Evolutionary conservation across 2,113 vertebrate genomes (phyloP).

Genomic region (Phyllostomus hastatus): DNA sequence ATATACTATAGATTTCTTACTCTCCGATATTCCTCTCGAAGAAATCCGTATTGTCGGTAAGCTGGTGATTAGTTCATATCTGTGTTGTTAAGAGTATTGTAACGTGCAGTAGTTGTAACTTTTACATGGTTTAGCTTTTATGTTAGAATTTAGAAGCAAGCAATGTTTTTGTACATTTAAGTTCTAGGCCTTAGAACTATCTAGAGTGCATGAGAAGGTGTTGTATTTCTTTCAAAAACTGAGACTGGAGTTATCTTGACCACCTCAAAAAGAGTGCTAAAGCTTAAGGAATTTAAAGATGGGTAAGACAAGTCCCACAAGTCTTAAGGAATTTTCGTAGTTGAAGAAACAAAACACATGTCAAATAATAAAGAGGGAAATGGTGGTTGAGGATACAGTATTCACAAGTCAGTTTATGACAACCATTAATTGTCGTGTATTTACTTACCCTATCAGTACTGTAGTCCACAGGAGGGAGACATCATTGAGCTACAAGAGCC

Average conservation of each 20-base stretch:
- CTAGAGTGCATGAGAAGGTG: not conserved
- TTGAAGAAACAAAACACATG: not conserved
- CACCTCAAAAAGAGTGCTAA: not conserved
- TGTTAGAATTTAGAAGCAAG: conserved; percentile 42
- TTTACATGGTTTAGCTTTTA: not conserved
- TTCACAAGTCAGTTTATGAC: not conserved
- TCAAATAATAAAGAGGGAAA: not conserved
- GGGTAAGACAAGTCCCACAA: not conserved
- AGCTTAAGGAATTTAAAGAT: not conserved
- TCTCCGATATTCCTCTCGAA: conserved; percentile 94
- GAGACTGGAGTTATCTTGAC: not conserved
- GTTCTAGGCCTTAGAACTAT: not conserved
- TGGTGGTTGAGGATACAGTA: not conserved
- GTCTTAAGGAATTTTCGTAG: not conserved
- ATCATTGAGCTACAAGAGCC: not conserved
- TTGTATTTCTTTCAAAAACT: conserved; percentile 12
- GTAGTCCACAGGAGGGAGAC: not conserved
- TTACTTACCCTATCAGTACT: not conserved
- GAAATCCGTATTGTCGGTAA: conserved; percentile 99
- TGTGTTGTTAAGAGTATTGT: not conserved
- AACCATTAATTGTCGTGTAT: not conserved
- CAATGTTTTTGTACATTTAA: not conserved
- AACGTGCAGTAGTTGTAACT: not conserved
- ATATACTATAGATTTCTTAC: conserved; percentile 98
- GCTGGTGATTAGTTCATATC: conserved; percentile 50